These are phyloP conservation scores for Clarias batrachus DNA, from an alignment of 2,113 vertebrate genomes.

Conservation along the genomic window DNA sequence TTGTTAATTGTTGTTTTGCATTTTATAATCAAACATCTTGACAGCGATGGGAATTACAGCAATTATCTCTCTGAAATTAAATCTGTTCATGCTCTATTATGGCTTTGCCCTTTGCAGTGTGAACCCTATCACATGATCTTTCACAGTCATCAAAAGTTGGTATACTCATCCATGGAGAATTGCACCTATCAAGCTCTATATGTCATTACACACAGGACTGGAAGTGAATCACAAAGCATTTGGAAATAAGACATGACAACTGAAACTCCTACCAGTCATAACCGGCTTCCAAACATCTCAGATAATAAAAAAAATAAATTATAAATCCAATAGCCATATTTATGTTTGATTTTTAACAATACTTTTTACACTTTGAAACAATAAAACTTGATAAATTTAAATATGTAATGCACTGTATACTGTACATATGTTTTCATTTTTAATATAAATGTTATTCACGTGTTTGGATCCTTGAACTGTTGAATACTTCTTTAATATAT, in stretches of 20 bases:
- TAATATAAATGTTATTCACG: background rate
- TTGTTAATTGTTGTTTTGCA: background rate
- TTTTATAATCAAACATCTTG: constrained; percentile 10
- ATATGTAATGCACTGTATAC: no score
- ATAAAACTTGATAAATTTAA: no score
- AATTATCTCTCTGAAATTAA: constrained; percentile 20
- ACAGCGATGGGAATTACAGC: constrained; percentile 5
- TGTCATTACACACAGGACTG: background rate
- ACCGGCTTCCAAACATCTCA: background rate
- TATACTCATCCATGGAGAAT: constrained; percentile 1
- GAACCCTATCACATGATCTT: constrained; percentile 10
- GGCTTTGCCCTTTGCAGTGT: constrained; percentile 16
- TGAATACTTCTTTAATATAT: background rate
- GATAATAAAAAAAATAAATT: no score
- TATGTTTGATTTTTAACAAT: constrained; percentile 1
- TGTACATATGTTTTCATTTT: background rate
- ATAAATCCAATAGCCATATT: background rate
- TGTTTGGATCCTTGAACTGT: background rate
- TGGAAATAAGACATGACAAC: background rate
- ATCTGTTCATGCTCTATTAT: constrained; percentile 12
- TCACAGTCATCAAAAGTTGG: background rate
- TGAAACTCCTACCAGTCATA: background rate
- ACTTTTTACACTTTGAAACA: background rate
- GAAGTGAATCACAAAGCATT: background rate
- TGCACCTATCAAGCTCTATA: background rate